phyloP scores from a whole-genome alignment of 2,888 invertebrate genomes.

The Venusia cambrica region DNA sequence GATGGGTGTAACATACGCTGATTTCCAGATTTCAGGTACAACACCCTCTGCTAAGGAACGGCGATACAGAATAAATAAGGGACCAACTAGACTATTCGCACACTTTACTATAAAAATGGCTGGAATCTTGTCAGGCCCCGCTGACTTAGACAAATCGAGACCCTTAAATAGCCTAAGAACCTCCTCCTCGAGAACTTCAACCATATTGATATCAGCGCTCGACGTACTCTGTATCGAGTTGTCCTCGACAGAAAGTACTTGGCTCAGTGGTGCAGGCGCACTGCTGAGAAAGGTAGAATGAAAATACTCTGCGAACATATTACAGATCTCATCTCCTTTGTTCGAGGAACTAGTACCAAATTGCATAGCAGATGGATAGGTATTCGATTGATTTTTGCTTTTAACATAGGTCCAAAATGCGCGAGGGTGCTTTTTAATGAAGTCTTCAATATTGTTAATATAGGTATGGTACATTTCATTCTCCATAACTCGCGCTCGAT shows the following conservation, averaged over 20 bases:
- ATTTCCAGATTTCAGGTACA: background rate
- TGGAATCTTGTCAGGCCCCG: background rate
- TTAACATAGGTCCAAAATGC: conserved; percentile 4
- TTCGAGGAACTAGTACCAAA: background rate
- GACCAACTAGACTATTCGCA: background rate
- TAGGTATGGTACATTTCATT: background rate
- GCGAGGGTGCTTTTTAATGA: conserved; percentile 1
- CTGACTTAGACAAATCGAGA: no score
- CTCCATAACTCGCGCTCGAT: background rate
- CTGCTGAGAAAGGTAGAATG: conserved; percentile 5
- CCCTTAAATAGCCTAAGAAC: background rate
- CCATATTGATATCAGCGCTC: background rate
- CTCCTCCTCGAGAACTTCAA: background rate
- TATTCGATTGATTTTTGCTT: no score
- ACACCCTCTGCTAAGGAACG: conserved; percentile 1
- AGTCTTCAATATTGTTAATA: background rate
- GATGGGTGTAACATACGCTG: no score
- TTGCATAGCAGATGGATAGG: conserved; percentile 4
- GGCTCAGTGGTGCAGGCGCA: no score
- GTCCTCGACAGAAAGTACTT: no score
- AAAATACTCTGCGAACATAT: conserved; percentile 9
- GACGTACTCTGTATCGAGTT: background rate
- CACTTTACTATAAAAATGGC: conserved; percentile 2
- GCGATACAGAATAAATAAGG: conserved; percentile 1
- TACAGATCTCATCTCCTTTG: conserved; percentile 4